phyloP scores from a whole-genome alignment of 2,888 invertebrate species.

The Eumacrocentrus americanus region DNA sequence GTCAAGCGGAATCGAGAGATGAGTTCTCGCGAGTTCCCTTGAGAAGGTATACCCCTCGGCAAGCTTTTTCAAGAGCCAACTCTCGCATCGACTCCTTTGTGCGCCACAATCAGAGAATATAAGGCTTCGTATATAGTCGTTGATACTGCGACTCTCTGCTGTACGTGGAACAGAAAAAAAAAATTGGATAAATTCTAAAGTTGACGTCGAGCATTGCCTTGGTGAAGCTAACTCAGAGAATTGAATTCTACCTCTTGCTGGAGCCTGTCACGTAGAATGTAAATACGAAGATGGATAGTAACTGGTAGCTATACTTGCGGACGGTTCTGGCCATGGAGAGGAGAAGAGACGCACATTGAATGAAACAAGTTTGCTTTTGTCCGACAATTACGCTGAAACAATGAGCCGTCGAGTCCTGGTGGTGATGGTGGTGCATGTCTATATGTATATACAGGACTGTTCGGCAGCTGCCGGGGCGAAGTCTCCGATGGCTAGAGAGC shows the following conservation, averaged over 20 bases:
- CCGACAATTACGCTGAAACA: conserved; percentile 55
- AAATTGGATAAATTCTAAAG: not conserved
- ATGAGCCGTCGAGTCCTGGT: conserved; percentile 42
- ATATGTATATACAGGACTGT: conserved; percentile 7
- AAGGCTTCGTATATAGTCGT: too few relatives aligned
- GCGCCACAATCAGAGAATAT: too few relatives aligned
- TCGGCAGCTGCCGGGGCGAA: conserved; percentile 24
- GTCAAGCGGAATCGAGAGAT: not conserved
- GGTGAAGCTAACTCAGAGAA: too few relatives aligned
- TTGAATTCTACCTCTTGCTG: too few relatives aligned
- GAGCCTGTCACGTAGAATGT: too few relatives aligned
- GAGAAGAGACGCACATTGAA: conserved; percentile 42
- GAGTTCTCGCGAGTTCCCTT: conserved; percentile 4
- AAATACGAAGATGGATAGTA: too few relatives aligned
- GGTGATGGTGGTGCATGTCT: too few relatives aligned
- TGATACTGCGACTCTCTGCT: too few relatives aligned
- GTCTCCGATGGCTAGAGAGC: conserved; percentile 18
- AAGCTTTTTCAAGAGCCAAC: not conserved
- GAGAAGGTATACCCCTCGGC: not conserved
- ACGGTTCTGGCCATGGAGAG: not conserved
- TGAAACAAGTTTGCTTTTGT: conserved; percentile 60
- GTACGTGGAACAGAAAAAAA: not conserved
- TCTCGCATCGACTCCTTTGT: not conserved
- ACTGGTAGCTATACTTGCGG: too few relatives aligned
- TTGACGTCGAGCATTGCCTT: too few relatives aligned